Evolutionary conservation across 2,888 invertebrate species (phyloP), one percentile per base, ranked within the genome.

Genomic region (Tuberolachnus salignus): DNA sequence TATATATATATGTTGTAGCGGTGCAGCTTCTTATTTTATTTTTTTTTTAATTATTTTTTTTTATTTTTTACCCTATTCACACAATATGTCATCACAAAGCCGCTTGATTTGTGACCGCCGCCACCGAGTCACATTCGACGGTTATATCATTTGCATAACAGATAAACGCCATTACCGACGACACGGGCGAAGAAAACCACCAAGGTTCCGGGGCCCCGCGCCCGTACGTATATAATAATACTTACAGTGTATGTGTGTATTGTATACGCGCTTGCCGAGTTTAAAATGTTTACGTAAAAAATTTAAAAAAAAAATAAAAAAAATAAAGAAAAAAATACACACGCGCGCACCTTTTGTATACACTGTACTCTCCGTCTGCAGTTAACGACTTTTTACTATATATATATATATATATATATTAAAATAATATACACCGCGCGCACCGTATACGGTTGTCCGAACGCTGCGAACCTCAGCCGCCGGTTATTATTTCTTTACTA

Each of bases 81-180:
- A 63, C 51, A 63, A 64, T 64, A 64, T 64, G 49, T 73, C 73
- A 75, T 75, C 75, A 66, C 66, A 75, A 55, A 66, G 46, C 46
- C 66, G 66, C 66, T 75, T 75, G 66, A 75, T 66, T 75, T 66
- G 55, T 67, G 57, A 66, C 55, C 74, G 57, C 51, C 34, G 49
- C 66, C 74, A n/a, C 63, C 64, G 70, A 51, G 73, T 42, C 59
- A 46, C 49, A 49, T 23, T 66, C 49, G 64, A 16, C 44, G 14
- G 10, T 34, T 34, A 51, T 63, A 23, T 74, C 75, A 75, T 75
- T 75, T 75, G 75, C 75, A 75, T 75, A 75, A 75, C 75, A 75
- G 75, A 75, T 75, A 75, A 75, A 75, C 46, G 75, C 75, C 75
- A 75, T 75, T 75, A 75, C 66, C 75, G 73, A 10, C 55, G 75